Conservation (phyloP, 2,113 vertebrate genomes). For the Cheirogaleus medius region DNA sequence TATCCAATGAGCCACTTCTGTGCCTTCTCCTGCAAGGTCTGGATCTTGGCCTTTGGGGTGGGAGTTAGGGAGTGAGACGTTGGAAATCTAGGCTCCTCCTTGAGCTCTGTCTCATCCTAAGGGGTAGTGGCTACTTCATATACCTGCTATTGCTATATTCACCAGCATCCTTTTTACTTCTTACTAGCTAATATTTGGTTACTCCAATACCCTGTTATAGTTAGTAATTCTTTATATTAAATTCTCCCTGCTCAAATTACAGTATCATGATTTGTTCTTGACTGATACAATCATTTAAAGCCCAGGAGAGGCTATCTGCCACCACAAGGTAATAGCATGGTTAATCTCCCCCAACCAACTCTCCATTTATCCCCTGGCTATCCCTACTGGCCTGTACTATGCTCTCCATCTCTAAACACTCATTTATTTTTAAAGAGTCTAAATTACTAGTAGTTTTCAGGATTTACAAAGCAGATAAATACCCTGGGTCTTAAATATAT, state of each 20-base stretch:
- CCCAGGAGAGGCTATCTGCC: no score
- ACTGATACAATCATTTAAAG: background rate
- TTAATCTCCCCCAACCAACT: accelerated
- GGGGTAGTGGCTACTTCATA: background rate
- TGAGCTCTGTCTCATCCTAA: background rate
- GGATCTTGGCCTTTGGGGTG: background rate
- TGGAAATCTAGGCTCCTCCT: background rate
- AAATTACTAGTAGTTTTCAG: background rate
- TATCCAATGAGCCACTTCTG: background rate
- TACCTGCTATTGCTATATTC: background rate
- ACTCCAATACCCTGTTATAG: background rate
- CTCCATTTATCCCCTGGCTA: background rate
- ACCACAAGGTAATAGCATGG: background rate
- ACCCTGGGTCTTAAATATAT: background rate
- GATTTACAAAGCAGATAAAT: background rate
- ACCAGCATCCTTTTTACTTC: background rate
- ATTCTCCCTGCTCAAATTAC: background rate
- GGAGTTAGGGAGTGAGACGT: background rate
- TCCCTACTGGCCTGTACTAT: background rate
- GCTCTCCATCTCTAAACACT: background rate
- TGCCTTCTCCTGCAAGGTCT: background rate
- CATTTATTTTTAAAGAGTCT: background rate
- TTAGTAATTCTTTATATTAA: constrained; percentile 7
- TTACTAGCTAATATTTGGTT: background rate
- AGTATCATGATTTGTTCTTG: background rate